Evolutionary conservation across 2,113 vertebrate genomes (phyloP), one percentile per base, ranked within the genome.

Genomic region (Pollachius pollachius): DNA sequence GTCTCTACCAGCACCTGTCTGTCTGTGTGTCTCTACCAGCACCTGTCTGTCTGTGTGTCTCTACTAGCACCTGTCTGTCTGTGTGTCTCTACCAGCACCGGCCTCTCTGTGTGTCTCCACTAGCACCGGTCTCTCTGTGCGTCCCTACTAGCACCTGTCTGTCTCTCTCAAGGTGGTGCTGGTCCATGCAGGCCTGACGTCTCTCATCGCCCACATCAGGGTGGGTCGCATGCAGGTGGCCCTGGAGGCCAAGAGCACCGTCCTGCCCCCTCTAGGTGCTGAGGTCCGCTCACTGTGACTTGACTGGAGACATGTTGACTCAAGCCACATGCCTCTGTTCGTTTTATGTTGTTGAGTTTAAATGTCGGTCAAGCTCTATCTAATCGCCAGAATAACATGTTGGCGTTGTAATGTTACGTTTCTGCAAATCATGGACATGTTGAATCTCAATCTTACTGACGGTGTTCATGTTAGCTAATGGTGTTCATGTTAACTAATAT

Each of bases 221-320:
- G 89, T 95, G 7, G 93, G 94, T 1, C 91, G 75, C 63, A 94
- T 95, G 90, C 92, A 95, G 80, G 93, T 85, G 18, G 91, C 93
- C 6, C 83, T 96, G 75, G 94, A 96, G 90, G 87, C 94, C 21
- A 93, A 94, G 83, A 94, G 91, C 62, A 92, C 84, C 0, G 91
- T 95, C 21, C 74, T 94, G n/a, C 92, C 92, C 23, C 87, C 91
- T 84, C 86, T 90, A 74, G 90, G 93, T 95, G 88, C 52, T 23
- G 23, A 23, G 23, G 23, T 23, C 23, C 23, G 3, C 23, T 23
- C 23, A 23, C 23, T 23, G 30, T 34, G 30, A 30, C 3, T 30
- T 30, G 30, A 30, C 30, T 30, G 1, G 30, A 30, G 30, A 30
- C 30, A 30, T 6, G 30, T 2, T 30, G 30, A 30, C 30, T 30